phyloP scores from a whole-genome alignment of 2,113 vertebrate genomes.

The Campylomormyrus tamandua region DNA sequence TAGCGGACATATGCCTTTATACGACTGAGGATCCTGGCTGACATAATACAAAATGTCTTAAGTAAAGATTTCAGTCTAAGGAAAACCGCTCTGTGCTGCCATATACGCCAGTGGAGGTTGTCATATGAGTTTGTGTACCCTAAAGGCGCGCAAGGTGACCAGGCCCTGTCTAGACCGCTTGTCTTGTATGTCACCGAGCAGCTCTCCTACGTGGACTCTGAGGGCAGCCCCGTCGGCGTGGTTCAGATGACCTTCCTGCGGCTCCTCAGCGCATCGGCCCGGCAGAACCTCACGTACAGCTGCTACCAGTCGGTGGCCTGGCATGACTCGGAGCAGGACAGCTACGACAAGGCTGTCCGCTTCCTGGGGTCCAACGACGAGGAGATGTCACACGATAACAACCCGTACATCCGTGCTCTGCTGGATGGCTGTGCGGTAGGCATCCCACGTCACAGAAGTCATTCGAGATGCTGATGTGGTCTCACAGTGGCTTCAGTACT shows the following conservation, averaged over 20 bases:
- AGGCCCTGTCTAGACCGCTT: background rate
- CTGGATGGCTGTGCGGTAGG: constrained; percentile 84
- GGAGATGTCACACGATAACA: constrained; percentile 84
- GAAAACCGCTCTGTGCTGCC: background rate
- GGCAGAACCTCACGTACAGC: constrained; percentile 87
- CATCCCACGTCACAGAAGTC: constrained; percentile 10
- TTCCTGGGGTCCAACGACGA: constrained; percentile 83
- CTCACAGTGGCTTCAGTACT: background rate
- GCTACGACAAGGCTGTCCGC: constrained; percentile 74
- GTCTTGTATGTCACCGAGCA: constrained; percentile 35
- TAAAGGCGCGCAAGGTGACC: background rate
- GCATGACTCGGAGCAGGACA: constrained; percentile 67
- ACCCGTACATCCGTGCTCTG: constrained; percentile 75
- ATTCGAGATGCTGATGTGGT: background rate
- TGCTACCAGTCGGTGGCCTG: constrained; percentile 89
- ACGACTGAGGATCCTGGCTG: background rate
- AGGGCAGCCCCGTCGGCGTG: constrained; percentile 75
- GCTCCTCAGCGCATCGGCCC: constrained; percentile 81
- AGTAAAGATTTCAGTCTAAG: background rate
- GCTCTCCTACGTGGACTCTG: constrained; percentile 81
- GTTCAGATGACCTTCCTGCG: constrained; percentile 93
- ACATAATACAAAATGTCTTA: background rate
- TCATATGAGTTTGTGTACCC: background rate
- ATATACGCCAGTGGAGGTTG: background rate
- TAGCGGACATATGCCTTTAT: background rate